Percentiles rank a stretch among this genome's conserved stretches.
These are phyloP conservation scores for Lepus europaeus DNA, from an alignment of 2,113 vertebrate species.

Conservation along the genomic window DNA sequence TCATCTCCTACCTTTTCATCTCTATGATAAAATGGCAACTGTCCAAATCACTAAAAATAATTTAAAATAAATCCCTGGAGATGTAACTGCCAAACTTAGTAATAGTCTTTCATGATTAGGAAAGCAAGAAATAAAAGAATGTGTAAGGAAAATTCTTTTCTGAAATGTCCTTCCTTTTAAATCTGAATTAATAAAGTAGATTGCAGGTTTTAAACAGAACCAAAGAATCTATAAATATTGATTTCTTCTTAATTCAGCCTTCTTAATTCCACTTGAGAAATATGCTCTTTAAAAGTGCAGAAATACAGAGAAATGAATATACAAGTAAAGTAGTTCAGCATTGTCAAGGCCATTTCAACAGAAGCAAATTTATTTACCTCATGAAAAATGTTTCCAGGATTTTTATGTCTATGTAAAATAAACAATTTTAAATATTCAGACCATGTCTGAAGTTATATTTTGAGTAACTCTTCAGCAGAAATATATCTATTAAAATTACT, in stretches of 20 bases:
- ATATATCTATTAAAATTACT: slow-evolving; percentile 2
- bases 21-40: slow-evolving; percentile 71
- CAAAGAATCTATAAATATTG: not conserved
- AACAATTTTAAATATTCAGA: slow-evolving; percentile 9
- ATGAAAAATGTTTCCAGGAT: not conserved
- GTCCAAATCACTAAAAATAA: slow-evolving; percentile 72
- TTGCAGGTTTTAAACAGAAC: slow-evolving; percentile 56
- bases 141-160: slow-evolving; percentile 40
- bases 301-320: slow-evolving; percentile 67
- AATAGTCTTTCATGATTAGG: slow-evolving; percentile 54
- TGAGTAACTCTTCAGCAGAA: not conserved
- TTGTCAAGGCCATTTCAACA: slow-evolving; percentile 60
- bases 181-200: slow-evolving; percentile 51
- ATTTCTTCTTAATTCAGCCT: not conserved
- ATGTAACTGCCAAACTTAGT: slow-evolving; percentile 58
- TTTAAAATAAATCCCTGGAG: slow-evolving; percentile 66
- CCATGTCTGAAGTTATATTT: slow-evolving; percentile 24
- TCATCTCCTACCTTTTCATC: slow-evolving; percentile 58
- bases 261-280: slow-evolving; percentile 37
- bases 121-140: slow-evolving; percentile 39
- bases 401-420: slow-evolving; percentile 31
- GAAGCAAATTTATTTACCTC: slow-evolving; percentile 6
- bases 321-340: slow-evolving; percentile 65
- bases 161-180: slow-evolving; percentile 43
- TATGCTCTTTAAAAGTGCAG: slow-evolving; percentile 68